Base-by-base conservation (phyloP, 1,140 invertebrate species). In the Lepidotrigona ventralis region DNA sequence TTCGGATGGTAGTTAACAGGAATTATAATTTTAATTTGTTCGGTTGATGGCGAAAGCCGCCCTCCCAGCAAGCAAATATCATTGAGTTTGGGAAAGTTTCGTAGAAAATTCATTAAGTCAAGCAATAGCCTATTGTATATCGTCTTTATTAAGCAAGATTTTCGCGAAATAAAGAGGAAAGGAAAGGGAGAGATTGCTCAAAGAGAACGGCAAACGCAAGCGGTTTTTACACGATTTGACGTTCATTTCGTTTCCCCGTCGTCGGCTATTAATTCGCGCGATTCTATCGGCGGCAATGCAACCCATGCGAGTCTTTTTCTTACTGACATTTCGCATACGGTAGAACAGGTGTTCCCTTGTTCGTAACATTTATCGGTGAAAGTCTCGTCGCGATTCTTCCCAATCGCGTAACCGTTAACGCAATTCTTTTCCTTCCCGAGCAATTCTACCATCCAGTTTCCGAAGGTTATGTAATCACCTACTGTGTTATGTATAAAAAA, bases 401-500 rank as follows among this genome's bases (percentile, higher is more conserved):
- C 85, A 75, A 79, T 88, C 87, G 86, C 81, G 56, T 85, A 87
- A 88, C 84, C 66, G 69, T 23, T 54, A 69, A 68, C 33, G 51
- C 86, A 56, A n/a, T 60, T 66, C 60, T 54, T 53, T 60, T 14
- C 64, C 58, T 53, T 69, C 39, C 15, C 63, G 39, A 1, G 23
- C 68, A 58, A 46, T 46, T 76, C 23, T 51, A 12, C 29, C 39
- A 8, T 46, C 39, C 39, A 46, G 23, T 66, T 53, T 46, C 29
- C 21, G 56, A 23, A 17, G 33, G 39, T 88, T 88, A 54, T 75
- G 26, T 81, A 88, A 88, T 79, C 58, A 74, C 26, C 15, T n/a
- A n/a, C n/a, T 70, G 39, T 23, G 53, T 88, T 88, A 85, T 74
- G 68, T 87, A 87, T 78, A 84, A 87, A 89, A 86, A 86, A 87